Percentiles rank a stretch among this genome's conserved stretches.
phyloP scores from a whole-genome alignment of 2,797 vertebrate genomes.

The Crossoptilon crossoptilon region DNA sequence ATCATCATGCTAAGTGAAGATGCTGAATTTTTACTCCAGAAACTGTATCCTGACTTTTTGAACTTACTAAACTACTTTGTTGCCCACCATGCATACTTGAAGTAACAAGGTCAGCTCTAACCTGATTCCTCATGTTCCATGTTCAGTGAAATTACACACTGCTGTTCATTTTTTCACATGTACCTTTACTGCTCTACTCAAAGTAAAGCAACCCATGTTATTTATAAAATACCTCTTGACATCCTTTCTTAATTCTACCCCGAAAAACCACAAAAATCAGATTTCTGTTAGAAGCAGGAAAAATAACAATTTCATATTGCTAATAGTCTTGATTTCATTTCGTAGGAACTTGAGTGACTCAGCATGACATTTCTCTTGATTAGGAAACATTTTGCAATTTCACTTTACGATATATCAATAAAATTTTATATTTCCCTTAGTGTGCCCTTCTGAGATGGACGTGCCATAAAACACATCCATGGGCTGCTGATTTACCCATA shows the following conservation, averaged over 20 bases:
- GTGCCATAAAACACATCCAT: not conserved
- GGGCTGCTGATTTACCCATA: conserved; percentile 17
- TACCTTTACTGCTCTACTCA: not conserved
- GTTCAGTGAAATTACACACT: not conserved
- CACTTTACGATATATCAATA: conserved; percentile 7
- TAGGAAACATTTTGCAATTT: conserved; percentile 33
- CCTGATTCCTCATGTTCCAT: not conserved
- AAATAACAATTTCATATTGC: not conserved
- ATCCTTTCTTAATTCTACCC: not conserved
- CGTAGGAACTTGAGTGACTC: not conserved
- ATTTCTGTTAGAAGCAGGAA: not conserved
- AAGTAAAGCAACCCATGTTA: not conserved
- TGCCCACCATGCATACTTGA: not conserved
- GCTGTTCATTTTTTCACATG: not conserved
- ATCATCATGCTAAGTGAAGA: not conserved
- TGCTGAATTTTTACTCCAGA: not conserved
- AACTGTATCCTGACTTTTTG: not conserved
- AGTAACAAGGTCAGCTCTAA: not conserved
- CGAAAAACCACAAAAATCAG: not conserved
- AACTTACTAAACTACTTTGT: not conserved
- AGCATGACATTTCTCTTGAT: conserved; percentile 38
- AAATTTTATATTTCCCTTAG: conserved; percentile 29
- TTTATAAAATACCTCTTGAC: not conserved
- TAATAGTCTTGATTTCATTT: conserved; percentile 9
- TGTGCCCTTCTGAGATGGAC: not conserved